Base-by-base conservation (phyloP, 2,888 invertebrate genomes). In the Catocala sponsa region DNA sequence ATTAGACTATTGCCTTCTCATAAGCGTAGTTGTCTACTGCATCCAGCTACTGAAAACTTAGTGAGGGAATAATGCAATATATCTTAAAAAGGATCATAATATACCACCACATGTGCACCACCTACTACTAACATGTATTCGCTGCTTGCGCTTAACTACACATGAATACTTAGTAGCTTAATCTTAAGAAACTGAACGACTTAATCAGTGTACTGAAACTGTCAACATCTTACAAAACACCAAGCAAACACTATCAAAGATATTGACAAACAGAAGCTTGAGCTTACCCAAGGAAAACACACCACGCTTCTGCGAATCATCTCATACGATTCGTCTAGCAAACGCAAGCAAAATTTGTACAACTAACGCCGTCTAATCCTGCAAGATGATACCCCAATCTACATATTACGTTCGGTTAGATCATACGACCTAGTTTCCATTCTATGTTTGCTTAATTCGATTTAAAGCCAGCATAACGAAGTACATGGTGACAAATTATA, bases 401-500 rank as follows among this genome's bases (percentile, higher is more conserved):
- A 46, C 57, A 60, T 64, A 55, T 62, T 59, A 50, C 42, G 41
- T 52, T 54, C 44, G 6, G 35, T 46, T 38, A 51, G 47, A 63
- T 68, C 54, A 59, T 55, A 11, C 15, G 61, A 64, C 66, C 55
- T 55, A 64, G 51, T 66, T 68, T 42, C 47, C 25, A 59, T 55
- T 64, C 38, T 55, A 41, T 38, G 15, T 46, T 61, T 53, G 12
- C 25, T 65, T 61, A 54, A 55, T 43, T 55, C 47, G 25, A 46
- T 44, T 63, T 54, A 41, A 63, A 61, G 44, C 47, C 47, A 10
- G 44, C 6, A 52, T 13, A 60, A 46, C 38, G 25, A 44, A 61
- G 38, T 47, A 12, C n/a, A 13, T 46, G 0, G 1, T 0, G n/a
- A 13, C 7, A 49, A 11, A 15, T 54, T 55, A 41, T 47, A 25